These are phyloP conservation scores for Cisticola juncidis DNA, from an alignment of 2,113 vertebrate genomes.

Conservation along the genomic window DNA sequence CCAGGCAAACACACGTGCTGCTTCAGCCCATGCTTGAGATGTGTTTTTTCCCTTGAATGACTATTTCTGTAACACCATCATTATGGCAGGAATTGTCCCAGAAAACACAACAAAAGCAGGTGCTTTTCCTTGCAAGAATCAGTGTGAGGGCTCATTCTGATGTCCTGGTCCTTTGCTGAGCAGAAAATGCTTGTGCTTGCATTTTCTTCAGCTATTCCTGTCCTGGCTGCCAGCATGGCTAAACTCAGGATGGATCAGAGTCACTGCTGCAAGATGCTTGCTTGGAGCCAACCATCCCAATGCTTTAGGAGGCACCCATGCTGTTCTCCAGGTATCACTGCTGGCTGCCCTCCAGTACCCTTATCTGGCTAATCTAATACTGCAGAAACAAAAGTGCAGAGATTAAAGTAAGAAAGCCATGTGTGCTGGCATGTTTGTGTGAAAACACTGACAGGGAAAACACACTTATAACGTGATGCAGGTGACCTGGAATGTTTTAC, in stretches of 20 bases:
- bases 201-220: conserved; percentile 12
- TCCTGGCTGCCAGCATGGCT: neutral
- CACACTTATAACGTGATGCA: neutral
- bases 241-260: neutral
- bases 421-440: neutral
- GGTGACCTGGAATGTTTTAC: neutral
- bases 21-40: neutral
- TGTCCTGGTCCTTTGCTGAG: neutral
- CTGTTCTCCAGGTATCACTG: neutral
- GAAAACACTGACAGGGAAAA: neutral
- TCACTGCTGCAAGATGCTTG: neutral
- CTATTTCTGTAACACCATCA: neutral
- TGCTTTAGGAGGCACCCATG: neutral
- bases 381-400: neutral
- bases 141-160: neutral
- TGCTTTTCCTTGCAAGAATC: neutral
- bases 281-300: neutral
- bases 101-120: neutral
- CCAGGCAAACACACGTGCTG: neutral
- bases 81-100: neutral
- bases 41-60: neutral
- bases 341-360: conserved; percentile 23
- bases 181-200: conserved; percentile 15
- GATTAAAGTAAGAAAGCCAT: neutral
- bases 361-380: neutral